Evolutionary conservation across 2,797 vertebrate genomes (phyloP), one percentile per base, ranked within the genome.

Genomic region (Anguilla obscura): DNA sequence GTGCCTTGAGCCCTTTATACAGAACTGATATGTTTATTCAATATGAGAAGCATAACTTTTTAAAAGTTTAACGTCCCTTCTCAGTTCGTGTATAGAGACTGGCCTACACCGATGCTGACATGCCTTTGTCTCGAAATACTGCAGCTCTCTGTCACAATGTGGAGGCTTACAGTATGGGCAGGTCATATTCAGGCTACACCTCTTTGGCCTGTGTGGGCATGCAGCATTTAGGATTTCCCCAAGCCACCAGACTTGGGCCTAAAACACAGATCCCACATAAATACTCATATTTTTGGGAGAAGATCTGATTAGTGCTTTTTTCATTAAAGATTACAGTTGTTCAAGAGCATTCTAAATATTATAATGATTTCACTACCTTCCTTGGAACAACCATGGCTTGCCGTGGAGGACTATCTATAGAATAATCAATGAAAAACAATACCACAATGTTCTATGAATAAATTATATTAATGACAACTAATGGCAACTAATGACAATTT

Each of bases 81-180:
- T 76, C 14, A 63, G 9, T 1, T 3, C 5, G 85, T 74, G 85
- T 27, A 30, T 1, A 48, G 12, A 52, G n/a, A 50, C 85, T 16
- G 48, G 27, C 63, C 48, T 24, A 30, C 52, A 8, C 76, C 27
- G 50, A 86, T 30, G 94, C 92, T 92, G 91, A 93, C 93, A 45
- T 45, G 40, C 89, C n/a, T 56, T 24, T n/a, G 21, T 18, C 50
- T 33, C 1, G 14, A 40, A 14, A 90, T 71, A 90, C 86, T 88
- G 87, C 12, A 84, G 88, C 90, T 92, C 91, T 91, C 87, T 71
- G n/a, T 58, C 50, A 33, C 50, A 27, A 27, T 54, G 5, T n/a
- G 89, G 90, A 90, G 56, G 54, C 52, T 16, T 27, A 45, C 33
- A 71, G 40, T 7, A 63, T 48, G 21, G 36, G 60, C n/a, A 69